Conservation (phyloP, 2,888 invertebrate genomes). For the Stenotaenia linearis region DNA sequence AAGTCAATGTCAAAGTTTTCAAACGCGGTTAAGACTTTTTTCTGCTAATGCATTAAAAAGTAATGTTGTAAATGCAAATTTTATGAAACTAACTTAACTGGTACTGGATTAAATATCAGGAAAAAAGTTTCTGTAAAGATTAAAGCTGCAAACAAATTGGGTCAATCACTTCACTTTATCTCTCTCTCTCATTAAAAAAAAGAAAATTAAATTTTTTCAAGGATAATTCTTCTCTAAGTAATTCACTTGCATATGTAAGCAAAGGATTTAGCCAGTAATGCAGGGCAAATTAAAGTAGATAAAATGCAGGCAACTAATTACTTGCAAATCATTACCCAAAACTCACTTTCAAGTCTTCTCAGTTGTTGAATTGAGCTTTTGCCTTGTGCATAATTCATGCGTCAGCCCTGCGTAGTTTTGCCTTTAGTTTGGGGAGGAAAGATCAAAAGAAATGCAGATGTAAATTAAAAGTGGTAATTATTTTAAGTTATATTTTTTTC, state of each 20-base stretch:
- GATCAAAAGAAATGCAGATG: neutral
- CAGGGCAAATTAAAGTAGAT: conserved; percentile 6
- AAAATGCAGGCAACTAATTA: conserved; percentile 10
- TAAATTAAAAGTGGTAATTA: neutral
- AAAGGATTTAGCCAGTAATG: neutral
- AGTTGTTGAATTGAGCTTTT: neutral
- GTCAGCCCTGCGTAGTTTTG: neutral
- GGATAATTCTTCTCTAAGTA: neutral
- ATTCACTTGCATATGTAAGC: conserved; percentile 6
- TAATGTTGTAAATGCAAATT: neutral
- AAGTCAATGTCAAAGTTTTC: neutral
- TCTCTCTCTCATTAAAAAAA: neutral
- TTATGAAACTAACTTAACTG: neutral
- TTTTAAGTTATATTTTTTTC: neutral
- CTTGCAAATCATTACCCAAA: conserved; percentile 10
- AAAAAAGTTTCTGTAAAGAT: neutral
- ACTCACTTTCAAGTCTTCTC: neutral
- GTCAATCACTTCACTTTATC: neutral
- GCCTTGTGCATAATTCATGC: conserved; percentile 20
- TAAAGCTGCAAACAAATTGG: neutral
- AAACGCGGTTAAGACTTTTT: neutral
- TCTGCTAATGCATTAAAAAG: neutral
- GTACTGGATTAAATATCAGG: neutral
- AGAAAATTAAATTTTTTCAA: neutral
- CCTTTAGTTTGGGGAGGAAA: neutral